A percentile compares a stretch with the other conserved stretches of the same genome.
phyloP scores from a whole-genome alignment of 1,140 invertebrate species.

The Bombus affinis region DNA sequence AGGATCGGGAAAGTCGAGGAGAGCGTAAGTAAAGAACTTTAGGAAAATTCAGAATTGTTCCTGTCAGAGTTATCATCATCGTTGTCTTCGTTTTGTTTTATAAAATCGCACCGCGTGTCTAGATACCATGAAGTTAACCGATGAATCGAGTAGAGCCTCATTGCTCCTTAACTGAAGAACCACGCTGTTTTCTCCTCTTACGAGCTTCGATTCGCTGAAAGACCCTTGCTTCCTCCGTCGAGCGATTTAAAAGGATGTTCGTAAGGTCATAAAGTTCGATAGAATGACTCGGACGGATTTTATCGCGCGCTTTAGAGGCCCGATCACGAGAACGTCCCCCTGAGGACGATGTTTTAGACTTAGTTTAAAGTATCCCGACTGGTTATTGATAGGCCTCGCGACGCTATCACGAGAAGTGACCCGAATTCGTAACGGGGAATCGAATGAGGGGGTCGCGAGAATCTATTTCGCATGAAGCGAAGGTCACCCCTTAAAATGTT shows the following conservation, averaged over 20 bases:
- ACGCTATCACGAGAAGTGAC: conserved; percentile 69
- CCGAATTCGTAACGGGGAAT: conserved; percentile 56
- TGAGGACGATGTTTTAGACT: conserved; percentile 79
- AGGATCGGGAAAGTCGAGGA: too few species aligned
- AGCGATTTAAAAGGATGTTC: conserved; percentile 64
- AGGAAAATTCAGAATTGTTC: background rate
- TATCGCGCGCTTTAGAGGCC: conserved; percentile 68
- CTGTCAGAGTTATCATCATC: background rate
- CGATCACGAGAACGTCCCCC: conserved; percentile 62
- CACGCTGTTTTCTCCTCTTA: background rate
- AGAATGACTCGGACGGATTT: conserved; percentile 71
- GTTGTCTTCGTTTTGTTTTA: too few species aligned
- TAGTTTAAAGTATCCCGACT: conserved; percentile 79
- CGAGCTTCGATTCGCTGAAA: background rate
- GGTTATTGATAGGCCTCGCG: conserved; percentile 70
- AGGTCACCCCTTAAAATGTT: background rate
- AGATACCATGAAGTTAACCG: too few species aligned
- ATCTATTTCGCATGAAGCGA: conserved; percentile 32
- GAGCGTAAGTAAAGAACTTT: too few species aligned
- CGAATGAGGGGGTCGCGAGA: conserved; percentile 24
- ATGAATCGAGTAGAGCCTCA: background rate
- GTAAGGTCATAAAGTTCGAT: conserved; percentile 66
- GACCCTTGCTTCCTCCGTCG: background rate
- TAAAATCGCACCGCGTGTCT: too few species aligned
- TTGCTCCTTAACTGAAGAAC: background rate